Percentiles rank a stretch among this genome's conserved stretches.
Evolutionary conservation across 2,888 invertebrate species (phyloP).

Genomic region (Watsonalla cultraria): DNA sequence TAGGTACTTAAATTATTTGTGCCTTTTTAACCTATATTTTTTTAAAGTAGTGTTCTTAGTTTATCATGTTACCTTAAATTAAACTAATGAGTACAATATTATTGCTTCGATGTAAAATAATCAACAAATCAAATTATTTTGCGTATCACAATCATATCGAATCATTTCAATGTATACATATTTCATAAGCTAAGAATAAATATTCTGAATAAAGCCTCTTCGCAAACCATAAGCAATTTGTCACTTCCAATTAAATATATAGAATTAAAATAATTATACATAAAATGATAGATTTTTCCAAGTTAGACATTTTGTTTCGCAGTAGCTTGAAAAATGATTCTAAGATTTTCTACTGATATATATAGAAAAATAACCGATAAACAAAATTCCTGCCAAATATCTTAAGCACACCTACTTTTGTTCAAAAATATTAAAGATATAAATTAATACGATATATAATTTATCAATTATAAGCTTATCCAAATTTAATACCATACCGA

Average conservation of each 20-base stretch:
- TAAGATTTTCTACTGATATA: too few relatives aligned
- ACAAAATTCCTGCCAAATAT: too few relatives aligned
- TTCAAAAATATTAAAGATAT: too few relatives aligned
- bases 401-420: too few relatives aligned
- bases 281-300: too few relatives aligned
- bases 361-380: too few relatives aligned
- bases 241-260: constrained; percentile 9
- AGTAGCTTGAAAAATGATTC: too few relatives aligned
- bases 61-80: constrained; percentile 27
- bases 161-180: not conserved
- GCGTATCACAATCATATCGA: not conserved
- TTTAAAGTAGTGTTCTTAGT: constrained; percentile 27
- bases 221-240: constrained; percentile 44
- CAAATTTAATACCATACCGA: too few relatives aligned
- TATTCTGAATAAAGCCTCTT: constrained; percentile 28
- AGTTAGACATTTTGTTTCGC: too few relatives aligned
- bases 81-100: constrained; percentile 15
- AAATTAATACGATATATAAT: too few relatives aligned
- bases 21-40: constrained; percentile 42
- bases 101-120: constrained; percentile 5
- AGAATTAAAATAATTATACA: constrained; percentile 7
- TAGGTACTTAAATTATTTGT: constrained; percentile 66
- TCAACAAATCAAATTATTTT: not conserved
- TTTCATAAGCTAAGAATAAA: constrained; percentile 5
- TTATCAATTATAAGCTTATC: too few relatives aligned